Evolutionary conservation across 2,888 invertebrate species (phyloP), one percentile per base, ranked within the genome.

Genomic region (Mythimna vitellina): DNA sequence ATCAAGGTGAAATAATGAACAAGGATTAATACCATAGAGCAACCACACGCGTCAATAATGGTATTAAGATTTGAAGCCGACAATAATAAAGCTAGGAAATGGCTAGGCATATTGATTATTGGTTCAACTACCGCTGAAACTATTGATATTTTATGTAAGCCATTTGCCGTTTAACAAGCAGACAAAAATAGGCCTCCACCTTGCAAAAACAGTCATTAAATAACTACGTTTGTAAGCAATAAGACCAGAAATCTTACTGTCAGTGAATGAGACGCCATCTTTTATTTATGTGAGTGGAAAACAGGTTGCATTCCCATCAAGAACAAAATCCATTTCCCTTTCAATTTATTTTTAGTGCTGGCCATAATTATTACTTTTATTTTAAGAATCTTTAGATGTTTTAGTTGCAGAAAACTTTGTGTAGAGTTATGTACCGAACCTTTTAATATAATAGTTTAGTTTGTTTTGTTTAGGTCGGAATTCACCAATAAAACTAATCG

Each of bases 1-100:
- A 20, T 32, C 72, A 71, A 61, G 42, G 71, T 72, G 22, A 53
- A 20, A 49, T 57, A 49, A 35, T 57, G 3, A 49, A 29, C 17
- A 14, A 29, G 0, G 6, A 35, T 35, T 35, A 53, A 12, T 53
- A 49, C 20, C 17, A 17, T 46, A 20, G 17, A 49, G 6, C 49
- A 46, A 1, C 1, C 20, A 20, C 20, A 49, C 4, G 20, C 17
- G 17, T 49, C 49, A 3, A 49, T 20, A 17, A 14, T 7, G 42
- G 42, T 14, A 5, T 12, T 14, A 14, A 42, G 42, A 46, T 46
- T 46, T 7, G 46, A 46, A 46, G 46, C 46, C 17, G 17, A 17
- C 1, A 1, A 17, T 46, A 46, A 14, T 6, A 46, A 14, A 42
- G 42, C 42, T 42, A 46, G 46, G 5, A 46, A 46, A 17, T 20